These are phyloP conservation scores for Carpatolechia fugitivella DNA, from an alignment of 2,888 invertebrate genomes.

Conservation along the genomic window DNA sequence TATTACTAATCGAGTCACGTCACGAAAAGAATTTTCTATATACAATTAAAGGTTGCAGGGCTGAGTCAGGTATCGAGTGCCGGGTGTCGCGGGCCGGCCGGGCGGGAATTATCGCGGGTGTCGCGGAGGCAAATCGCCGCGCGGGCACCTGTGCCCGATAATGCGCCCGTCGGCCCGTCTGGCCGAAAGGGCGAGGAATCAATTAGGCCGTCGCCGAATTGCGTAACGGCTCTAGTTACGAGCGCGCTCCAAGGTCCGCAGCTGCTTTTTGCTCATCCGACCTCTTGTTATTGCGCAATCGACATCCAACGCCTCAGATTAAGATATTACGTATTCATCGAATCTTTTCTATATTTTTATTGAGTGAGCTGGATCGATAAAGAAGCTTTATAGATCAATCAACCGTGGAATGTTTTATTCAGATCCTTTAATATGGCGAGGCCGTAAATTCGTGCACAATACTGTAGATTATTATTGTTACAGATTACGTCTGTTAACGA, in stretches of 20 bases:
- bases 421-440: not conserved
- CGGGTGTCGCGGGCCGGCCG: conserved; percentile 51
- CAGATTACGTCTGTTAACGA: too few relatives aligned
- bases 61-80: conserved; percentile 49
- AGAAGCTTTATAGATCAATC: conserved; percentile 25
- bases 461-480: too few relatives aligned
- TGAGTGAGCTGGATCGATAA: conserved; percentile 33
- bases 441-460: not conserved
- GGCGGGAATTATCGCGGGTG: conserved; percentile 54
- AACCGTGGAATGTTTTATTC: conserved; percentile 21
- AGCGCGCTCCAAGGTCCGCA: conserved; percentile 67
- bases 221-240: conserved; percentile 75
- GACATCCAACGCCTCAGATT: conserved; percentile 69
- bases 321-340: conserved; percentile 69
- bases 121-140: conserved; percentile 66
- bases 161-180: conserved; percentile 69
- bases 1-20: conserved; percentile 67
- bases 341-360: conserved; percentile 54
- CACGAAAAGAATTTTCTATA: conserved; percentile 68
- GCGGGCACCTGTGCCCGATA: conserved; percentile 74
- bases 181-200: conserved; percentile 75
- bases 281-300: conserved; percentile 74
- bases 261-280: conserved; percentile 75
- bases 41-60: conserved; percentile 66
- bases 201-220: conserved; percentile 76